phyloP scores from a whole-genome alignment of 2,113 vertebrate species.

The Alexandromys fortis region DNA sequence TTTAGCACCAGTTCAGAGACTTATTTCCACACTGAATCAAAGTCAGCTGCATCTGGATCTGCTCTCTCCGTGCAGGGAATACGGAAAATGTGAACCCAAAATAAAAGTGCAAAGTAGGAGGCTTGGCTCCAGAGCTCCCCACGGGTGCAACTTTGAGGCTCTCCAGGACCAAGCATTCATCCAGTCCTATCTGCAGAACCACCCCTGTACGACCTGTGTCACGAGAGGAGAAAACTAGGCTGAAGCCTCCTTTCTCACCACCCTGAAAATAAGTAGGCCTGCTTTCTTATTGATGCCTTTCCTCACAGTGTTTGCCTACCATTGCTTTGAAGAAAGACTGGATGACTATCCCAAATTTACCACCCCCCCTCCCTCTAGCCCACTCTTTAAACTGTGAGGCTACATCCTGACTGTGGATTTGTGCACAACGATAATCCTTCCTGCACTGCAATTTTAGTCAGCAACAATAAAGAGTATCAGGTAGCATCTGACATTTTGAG shows the following conservation, averaged over 20 bases:
- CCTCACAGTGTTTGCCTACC: background rate
- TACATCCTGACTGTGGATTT: constrained; percentile 56
- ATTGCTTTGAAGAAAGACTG: background rate
- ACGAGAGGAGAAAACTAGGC: background rate
- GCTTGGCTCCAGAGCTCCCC: background rate
- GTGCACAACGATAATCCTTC: constrained; percentile 54
- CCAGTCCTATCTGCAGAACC: background rate
- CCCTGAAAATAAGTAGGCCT: background rate
- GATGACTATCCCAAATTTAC: background rate
- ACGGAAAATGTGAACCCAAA: background rate
- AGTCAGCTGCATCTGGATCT: background rate
- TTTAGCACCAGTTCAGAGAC: background rate
- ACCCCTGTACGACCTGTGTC: accelerated
- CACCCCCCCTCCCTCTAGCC: background rate
- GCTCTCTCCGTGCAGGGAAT: background rate
- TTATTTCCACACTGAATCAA: background rate
- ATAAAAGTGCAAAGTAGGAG: background rate
- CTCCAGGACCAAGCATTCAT: too few species aligned
- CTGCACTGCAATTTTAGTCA: constrained; percentile 40
- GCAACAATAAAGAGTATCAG: constrained; percentile 62
- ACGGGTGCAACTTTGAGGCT: too few species aligned
- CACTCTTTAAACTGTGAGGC: constrained; percentile 18
- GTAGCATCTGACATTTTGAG: constrained; percentile 70
- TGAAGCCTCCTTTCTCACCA: background rate
- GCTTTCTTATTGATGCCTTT: background rate